Base-by-base conservation (phyloP, 2,113 vertebrate genomes). In the Aleadryas rufinucha region DNA sequence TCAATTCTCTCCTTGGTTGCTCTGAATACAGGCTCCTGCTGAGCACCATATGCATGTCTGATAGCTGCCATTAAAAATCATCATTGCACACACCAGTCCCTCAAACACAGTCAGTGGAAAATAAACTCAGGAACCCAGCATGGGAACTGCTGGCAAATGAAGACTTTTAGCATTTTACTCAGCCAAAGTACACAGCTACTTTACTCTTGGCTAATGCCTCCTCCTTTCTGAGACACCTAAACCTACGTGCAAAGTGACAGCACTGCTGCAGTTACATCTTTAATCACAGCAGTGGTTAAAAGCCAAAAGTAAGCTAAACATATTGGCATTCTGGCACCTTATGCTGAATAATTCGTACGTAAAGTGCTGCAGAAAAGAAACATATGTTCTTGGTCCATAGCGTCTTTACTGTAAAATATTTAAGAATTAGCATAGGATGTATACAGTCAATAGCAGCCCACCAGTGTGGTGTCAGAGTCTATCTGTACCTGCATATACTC, bases 261-360 rank as follows among this genome's bases (percentile, higher is more conserved):
- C 92, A 57, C 84, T 90, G 85, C 78, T 83, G 80, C 85, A 95
- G 95, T 91, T 94, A 96, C 92, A 93, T 96, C 97, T 97, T 97
- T 95, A 97, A 96, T 97, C 97, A 97, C 96, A 96, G 97, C 89
- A 87, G 96, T 97, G 96, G 90, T 92, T 97, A 97, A 96, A 97
- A 96, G 91, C 96, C 97, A 97, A 97, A 97, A 94, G 89, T 83
- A 96, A 96, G 94, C 94, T 95, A 97, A 97, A 95, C 97, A 97
- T 97, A 97, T 95, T 97, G 97, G 96, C 94, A 95, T 91, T 90
- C 92, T 82, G 47, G 95, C 97, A 97, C 97, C 97, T 97, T 97
- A 97, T 97, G 97, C 84, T 95, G 92, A 97, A 93, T 97, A 95
- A 97, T 87, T 97, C 96, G 63, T 96, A 96, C 27, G 24, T 94